Evolutionary conservation across 2,797 vertebrate species (phyloP), one percentile per base, ranked within the genome.

Genomic region (Xiphorhynchus erythropygius): DNA sequence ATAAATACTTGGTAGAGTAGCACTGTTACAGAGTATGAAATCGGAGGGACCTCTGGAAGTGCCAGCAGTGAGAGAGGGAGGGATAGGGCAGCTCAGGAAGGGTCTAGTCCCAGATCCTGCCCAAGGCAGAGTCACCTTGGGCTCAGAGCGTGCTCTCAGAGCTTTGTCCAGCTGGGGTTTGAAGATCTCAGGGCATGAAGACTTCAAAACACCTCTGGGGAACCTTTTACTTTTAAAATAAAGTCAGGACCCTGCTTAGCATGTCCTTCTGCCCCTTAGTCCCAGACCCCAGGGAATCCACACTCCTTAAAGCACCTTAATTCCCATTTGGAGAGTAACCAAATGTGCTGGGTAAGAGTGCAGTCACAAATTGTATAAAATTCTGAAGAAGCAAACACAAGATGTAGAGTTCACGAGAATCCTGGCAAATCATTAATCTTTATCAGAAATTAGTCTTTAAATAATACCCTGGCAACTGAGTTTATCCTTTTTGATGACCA

Each of bases 21-120:
- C 41, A 21, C 3, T 0, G 0, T 35, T 8, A 7, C 1, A 8
- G 21, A 28, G 30, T 23, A 17, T 39, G 60, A 52, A 18, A 16
- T 25, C 5, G 35, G 53, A 63, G 56, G 60, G 68, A 32, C 17
- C 16, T 76, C 18, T 70, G 35, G 18, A 64, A n/a, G 33, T 71
- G n/a, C 11, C 46, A 11, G 22, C n/a, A 76, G 39, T 2, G 50
- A 37, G 71, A 37, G 25, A 1, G 35, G 37, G 25, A 1, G 35
- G 37, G 9, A 1, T 8, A 35, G 73, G 21, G 10, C 15, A 50
- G 44, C 37, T 59, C 39, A 39, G 62, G 14, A 76, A 30, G 16
- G 23, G 21, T 32, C 49, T 25, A 8, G 18, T 25, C 47, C 56
- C 37, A 67, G 55, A 18, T 12, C 12, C 28, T 68, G 46, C 41